Evolutionary conservation across 2,888 invertebrate species (phyloP).

Genomic region (Synergus gifuensis): DNA sequence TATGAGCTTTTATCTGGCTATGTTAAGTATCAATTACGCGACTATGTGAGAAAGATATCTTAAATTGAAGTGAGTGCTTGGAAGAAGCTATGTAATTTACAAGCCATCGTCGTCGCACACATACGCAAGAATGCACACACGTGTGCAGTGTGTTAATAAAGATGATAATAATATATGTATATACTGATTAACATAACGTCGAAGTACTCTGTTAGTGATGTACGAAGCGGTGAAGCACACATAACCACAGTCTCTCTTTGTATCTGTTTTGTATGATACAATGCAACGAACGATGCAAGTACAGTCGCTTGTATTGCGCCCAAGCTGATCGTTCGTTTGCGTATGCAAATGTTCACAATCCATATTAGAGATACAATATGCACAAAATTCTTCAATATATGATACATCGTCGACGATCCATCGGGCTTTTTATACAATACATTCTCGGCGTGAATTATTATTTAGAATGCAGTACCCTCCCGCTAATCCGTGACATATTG

Average conservation of each 20-base stretch:
- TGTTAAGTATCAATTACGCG: background rate
- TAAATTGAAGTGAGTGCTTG: background rate
- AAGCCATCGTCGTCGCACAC: slow-evolving; percentile 51
- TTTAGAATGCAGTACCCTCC: background rate
- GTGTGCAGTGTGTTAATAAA: slow-evolving; percentile 35
- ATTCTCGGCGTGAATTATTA: background rate
- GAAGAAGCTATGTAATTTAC: slow-evolving; percentile 50
- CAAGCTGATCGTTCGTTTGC: slow-evolving; percentile 44
- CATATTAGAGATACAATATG: slow-evolving; percentile 50
- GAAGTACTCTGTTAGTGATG: slow-evolving; percentile 63
- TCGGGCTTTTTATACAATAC: background rate
- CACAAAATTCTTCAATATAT: slow-evolving; percentile 51
- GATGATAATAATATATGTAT: slow-evolving; percentile 44
- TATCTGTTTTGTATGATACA: slow-evolving; percentile 68
- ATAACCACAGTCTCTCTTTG: slow-evolving; percentile 63
- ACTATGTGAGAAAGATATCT: background rate
- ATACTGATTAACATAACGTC: slow-evolving; percentile 43
- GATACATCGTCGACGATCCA: slow-evolving; percentile 57
- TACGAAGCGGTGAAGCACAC: slow-evolving; percentile 73
- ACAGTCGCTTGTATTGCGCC: slow-evolving; percentile 51
- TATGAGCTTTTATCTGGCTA: background rate
- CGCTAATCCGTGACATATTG: background rate
- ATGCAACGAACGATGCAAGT: slow-evolving; percentile 53
- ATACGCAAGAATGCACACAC: slow-evolving; percentile 55
- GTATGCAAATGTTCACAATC: slow-evolving; percentile 46